phyloP scores from a whole-genome alignment of 92 coral and sea anemone species.

The Phymanthus crucifer region DNA sequence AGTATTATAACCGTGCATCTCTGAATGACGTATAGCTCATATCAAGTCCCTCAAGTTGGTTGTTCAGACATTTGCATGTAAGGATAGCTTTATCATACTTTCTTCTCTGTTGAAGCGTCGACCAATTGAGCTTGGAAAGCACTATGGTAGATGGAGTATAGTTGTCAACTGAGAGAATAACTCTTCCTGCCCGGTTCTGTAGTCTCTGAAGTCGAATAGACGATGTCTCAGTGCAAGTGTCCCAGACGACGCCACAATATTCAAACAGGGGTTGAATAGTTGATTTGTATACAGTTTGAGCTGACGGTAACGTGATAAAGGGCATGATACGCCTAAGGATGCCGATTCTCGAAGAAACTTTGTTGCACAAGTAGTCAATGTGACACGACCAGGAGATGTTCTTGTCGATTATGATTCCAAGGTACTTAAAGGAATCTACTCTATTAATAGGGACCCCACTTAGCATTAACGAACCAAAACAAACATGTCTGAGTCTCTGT shows the following conservation, averaged over 20 bases:
- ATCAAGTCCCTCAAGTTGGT: conserved; percentile 1
- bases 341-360: not conserved
- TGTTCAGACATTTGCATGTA: conserved; percentile 36
- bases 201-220: conserved; percentile 18
- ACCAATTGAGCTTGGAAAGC: conserved; percentile 30
- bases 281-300: no score
- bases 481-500: not conserved
- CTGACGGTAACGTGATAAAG: no score
- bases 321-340: no score
- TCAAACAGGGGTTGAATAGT: no score
- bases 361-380: not conserved
- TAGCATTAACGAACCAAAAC: not conserved
- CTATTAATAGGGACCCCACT: not conserved
- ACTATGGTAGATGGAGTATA: not conserved
- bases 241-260: no score
- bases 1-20: conserved; percentile 31
- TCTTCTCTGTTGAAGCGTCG: conserved; percentile 40
- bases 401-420: not conserved
- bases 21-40: conserved; percentile 32
- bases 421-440: not conserved
- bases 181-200: conserved; percentile 25
- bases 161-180: conserved; percentile 26
- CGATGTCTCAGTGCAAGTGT: conserved; percentile 6
- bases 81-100: conserved; percentile 27
- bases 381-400: not conserved